Evolutionary conservation across 2,113 vertebrate genomes (phyloP), one percentile per base, ranked within the genome.

Genomic region (Pipa parva): DNA sequence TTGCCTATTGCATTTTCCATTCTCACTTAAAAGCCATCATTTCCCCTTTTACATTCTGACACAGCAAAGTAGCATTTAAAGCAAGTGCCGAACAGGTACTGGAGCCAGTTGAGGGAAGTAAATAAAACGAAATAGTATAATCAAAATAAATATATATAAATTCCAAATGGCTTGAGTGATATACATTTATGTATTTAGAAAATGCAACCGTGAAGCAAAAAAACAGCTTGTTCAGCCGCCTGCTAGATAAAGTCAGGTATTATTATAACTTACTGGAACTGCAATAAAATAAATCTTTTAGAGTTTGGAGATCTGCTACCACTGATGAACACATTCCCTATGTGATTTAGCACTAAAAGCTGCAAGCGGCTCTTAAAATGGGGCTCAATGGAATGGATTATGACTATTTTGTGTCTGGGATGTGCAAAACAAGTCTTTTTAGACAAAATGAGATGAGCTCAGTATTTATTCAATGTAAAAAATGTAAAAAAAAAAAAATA

Each of bases 151-250:
- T 5, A 42, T 15, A 42, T 42, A 42, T 42, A 15, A 42, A 42
- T 15, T 42, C 39, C 39, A n/a, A 15, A 42, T 42, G 39, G 39
- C n/a, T 42, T 12, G 10, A 24, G 27, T 33, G 55, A 68, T 59
- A 8, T 26, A 42, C 27, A 51, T 51, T 22, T 51, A 37, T 31
- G 49, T 31, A 33, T 21, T 8, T 8, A 51, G 48, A 31, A 59
- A 56, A 27, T 56, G 55, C 63, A 59, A 49, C 55, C 28, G 37
- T 36, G 39, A 49, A 10, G 28, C 24, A 37, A 36, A 50, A 22
- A 33, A 59, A 26, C 12, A 21, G 64, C 55, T 68, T 39, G 56
- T 59, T 68, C 64, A 59, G 56, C 56, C 49, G 25, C 48, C 11
- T 18, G 29, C n/a, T n/a, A 58, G 29, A 59, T 68, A 51, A 37